Evolutionary conservation across 1,140 invertebrate genomes (phyloP), one percentile per base, ranked within the genome.

Genomic region (Drosophila nebulosa): DNA sequence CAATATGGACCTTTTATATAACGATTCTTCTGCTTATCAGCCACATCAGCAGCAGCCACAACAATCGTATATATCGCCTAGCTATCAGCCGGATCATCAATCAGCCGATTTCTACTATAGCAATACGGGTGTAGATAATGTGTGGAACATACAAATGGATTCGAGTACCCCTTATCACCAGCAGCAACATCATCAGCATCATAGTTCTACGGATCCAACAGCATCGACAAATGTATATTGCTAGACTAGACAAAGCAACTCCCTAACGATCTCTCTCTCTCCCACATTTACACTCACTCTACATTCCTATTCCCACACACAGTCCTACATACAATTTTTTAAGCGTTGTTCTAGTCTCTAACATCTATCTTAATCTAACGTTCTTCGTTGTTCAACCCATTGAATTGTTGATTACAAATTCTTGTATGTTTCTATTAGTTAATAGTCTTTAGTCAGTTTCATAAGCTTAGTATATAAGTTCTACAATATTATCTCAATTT

Each of bases 261-360:
- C 3, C 2, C 12, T 14, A 2, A 6, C 12, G 57, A 68, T 68
- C 57, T 69, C 69, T n/a, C 36, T 60, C 30, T 59, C 65, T 64
- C 71, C 59, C 59, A 22, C 35, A 63, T 24, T 24, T 24, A 24
- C 24, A 24, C 4, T 3, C 24, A 24, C n/a, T n/a, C n/a, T 30
- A 32, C 30, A 32, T 32, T 32, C 30, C 30, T 9, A 12, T 32
- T 32, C 27, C 10, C 64, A 50, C 36, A 32, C 57, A 24, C n/a
- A 27, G 12, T 62, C 18, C 69, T 51, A 88, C 74, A 42, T 12
- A 42, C 14, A 7, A 42, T 46, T 16, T 7, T 21, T 21, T 46
- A 21, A 74, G 80, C 80, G 85, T 89, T 89, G 85, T 89, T 89
- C 85, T 89, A 89, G 85, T 89, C 85, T 80, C 72, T 89, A 32